Percentiles rank a stretch among this genome's conserved stretches.
These are phyloP conservation scores for Mirza zaza DNA, from an alignment of 2,113 vertebrate genomes.

Conservation along the genomic window DNA sequence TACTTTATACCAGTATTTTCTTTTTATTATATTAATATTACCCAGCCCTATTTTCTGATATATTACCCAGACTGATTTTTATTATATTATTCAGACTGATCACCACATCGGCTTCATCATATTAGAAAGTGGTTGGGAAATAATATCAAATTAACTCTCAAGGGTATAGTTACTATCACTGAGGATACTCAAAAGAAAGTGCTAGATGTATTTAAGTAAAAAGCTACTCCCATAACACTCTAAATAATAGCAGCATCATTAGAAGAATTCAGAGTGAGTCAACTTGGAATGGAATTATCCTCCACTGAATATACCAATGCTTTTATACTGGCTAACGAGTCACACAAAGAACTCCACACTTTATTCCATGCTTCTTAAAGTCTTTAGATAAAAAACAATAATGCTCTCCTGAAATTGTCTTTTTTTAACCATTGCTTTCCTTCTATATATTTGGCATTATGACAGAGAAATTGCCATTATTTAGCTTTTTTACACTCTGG, in stretches of 20 bases:
- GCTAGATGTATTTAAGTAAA: not conserved
- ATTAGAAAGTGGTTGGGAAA: conserved; percentile 26
- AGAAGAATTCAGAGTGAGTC: not conserved
- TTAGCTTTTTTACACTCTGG: not conserved
- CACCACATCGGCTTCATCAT: not conserved
- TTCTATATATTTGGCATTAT: not conserved
- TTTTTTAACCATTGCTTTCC: not conserved
- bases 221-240: not conserved
- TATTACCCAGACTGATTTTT: not conserved
- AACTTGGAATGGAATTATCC: not conserved
- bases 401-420: not conserved
- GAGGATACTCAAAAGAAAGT: not conserved
- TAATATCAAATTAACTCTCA: not conserved
- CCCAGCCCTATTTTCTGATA: not conserved
- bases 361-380: not conserved
- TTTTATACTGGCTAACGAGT: not conserved
- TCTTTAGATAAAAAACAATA: not conserved
- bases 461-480: not conserved
- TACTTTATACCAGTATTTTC: not conserved
- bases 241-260: not conserved
- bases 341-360: not conserved
- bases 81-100: not conserved
- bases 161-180: not conserved
- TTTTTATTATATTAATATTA: not conserved
- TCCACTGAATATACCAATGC: not conserved